Evolutionary conservation across 2,113 vertebrate species (phyloP).

Genomic region (Meriones unguiculatus): DNA sequence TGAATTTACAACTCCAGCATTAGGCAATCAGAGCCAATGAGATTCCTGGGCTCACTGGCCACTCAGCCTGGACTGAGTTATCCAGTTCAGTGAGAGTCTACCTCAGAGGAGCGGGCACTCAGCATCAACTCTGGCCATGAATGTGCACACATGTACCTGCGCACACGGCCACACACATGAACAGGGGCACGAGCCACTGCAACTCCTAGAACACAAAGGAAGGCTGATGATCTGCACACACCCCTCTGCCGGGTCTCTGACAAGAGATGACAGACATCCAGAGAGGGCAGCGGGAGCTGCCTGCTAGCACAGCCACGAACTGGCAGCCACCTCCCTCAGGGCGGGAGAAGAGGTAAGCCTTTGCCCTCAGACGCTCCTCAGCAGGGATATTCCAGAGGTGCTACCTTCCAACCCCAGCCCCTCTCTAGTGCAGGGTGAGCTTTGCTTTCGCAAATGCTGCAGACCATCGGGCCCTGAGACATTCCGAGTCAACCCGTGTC

Average conservation of each 20-base stretch:
- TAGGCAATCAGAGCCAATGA: background rate
- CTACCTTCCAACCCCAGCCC: background rate
- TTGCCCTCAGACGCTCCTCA: slow-evolving; percentile 31
- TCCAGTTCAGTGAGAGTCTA: background rate
- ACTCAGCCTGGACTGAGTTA: too few species aligned
- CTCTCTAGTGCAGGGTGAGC: background rate
- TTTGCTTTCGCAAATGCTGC: background rate
- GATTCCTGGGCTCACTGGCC: background rate
- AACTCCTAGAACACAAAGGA: background rate
- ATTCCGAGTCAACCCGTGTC: slow-evolving; percentile 24
- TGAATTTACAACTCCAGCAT: background rate
- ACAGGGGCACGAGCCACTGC: background rate
- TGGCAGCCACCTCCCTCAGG: background rate
- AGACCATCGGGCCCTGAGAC: background rate
- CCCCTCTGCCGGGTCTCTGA: background rate
- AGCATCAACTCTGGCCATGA: background rate
- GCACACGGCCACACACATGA: background rate
- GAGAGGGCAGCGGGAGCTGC: background rate
- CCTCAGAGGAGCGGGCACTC: background rate
- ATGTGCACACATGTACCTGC: background rate
- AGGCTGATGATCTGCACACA: background rate
- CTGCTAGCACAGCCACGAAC: background rate
- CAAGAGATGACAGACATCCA: background rate
- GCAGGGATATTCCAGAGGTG: background rate
- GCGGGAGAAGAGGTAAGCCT: background rate